Conservation (phyloP, 2,888 invertebrate genomes). For the Drosophila anomelani region DNA sequence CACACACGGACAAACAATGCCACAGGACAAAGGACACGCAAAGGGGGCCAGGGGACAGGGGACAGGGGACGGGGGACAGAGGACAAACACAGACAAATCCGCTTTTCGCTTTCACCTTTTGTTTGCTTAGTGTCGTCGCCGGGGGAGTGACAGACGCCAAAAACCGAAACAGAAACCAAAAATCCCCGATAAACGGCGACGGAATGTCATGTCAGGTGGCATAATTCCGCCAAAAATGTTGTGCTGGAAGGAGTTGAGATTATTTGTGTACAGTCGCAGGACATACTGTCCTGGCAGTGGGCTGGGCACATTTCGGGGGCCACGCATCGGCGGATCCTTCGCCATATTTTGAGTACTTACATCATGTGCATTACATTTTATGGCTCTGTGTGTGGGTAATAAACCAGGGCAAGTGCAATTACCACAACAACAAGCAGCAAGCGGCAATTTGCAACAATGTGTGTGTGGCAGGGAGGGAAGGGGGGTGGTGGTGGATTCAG, state of each 20-base stretch:
- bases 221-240: conserved; percentile 19
- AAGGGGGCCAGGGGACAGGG: conserved; percentile 1
- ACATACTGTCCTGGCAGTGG: conserved; percentile 8
- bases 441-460: conserved; percentile 70
- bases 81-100: conserved; percentile 35
- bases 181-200: conserved; percentile 38
- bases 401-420: conserved; percentile 75
- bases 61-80: conserved; percentile 9
- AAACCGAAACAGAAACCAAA: conserved; percentile 27
- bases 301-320: conserved; percentile 35
- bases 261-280: conserved; percentile 9
- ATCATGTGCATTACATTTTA: conserved; percentile 74
- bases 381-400: conserved; percentile 64
- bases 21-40: conserved; percentile 8
- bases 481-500: not conserved
- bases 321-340: conserved; percentile 49
- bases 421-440: conserved; percentile 51
- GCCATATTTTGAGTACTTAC: conserved; percentile 67
- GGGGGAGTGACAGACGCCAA: conserved; percentile 8
- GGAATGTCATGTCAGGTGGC: conserved; percentile 43
- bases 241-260: not conserved
- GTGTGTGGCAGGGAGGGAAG: conserved; percentile 31
- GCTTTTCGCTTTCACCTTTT: conserved; percentile 37
- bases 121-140: conserved; percentile 36
- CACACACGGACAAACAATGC: conserved; percentile 20